Conservation (phyloP, 2,797 vertebrate genomes). For the Pangasius djambal region DNA sequence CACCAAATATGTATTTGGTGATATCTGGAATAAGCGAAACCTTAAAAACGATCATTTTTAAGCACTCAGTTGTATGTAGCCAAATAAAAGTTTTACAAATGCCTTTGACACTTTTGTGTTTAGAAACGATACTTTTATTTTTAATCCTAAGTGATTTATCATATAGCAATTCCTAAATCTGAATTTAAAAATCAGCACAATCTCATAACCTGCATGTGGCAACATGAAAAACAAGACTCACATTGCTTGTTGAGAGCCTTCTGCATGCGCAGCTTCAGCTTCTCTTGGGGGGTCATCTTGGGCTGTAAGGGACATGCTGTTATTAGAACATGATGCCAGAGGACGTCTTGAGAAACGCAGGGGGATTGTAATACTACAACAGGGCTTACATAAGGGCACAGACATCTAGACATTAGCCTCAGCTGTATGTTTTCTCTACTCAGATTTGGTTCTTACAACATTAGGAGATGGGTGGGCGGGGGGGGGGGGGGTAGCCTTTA, state of each 20-base stretch:
- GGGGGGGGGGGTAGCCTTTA: not conserved
- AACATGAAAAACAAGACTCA: conserved; percentile 62
- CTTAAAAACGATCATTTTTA: not conserved
- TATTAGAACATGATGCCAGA: conserved; percentile 63
- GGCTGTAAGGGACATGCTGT: conserved; percentile 79
- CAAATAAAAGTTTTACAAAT: not conserved
- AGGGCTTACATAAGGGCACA: not conserved
- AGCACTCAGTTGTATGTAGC: not conserved
- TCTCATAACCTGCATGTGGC: too few species aligned
- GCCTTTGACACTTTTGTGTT: not conserved
- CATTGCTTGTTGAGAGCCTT: conserved; percentile 95
- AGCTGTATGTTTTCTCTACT: not conserved
- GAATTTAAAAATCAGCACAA: not conserved
- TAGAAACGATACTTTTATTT: not conserved
- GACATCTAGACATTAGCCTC: not conserved
- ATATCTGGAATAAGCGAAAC: too few species aligned
- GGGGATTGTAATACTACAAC: not conserved
- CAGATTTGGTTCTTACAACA: not conserved
- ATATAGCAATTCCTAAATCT: not conserved
- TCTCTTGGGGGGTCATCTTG: conserved; percentile 93
- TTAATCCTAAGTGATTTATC: not conserved
- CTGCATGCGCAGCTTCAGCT: conserved; percentile 91
- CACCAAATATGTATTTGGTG: not conserved
- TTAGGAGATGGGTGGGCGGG: not conserved
- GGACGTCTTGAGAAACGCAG: not conserved